Base-by-base conservation (phyloP, 2,888 invertebrate genomes). In the Chirona hameri region DNA sequence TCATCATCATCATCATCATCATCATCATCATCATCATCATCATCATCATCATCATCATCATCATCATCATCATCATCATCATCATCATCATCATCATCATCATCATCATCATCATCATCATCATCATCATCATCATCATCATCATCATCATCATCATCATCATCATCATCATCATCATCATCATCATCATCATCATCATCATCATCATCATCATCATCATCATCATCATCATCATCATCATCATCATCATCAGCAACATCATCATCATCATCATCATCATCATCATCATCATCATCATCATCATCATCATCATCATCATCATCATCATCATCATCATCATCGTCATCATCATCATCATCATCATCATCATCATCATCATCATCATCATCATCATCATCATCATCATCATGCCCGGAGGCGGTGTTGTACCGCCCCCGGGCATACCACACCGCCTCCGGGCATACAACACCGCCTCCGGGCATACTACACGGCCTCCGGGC, bases 1-100 rank as follows among this genome's bases (percentile, higher is more conserved):
- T 65, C 65, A 65, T 65, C 65, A 65, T 65, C 65, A 65, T 65
- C 65, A 65, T 65, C 65, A 65, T 65, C 65, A 65, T 65, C 65
- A 65, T 65, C 65, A 65, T 65, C 65, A 65, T 65, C 65, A 65
- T 65, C 65, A n/a, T 65, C 65, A 65, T 65, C 65, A 65, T 65
- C 65, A 65, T 65, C 65, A n/a, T n/a, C 65, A 65, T n/a, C 65
- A 65, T 65, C 65, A 65, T 65, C 65, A 65, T 65, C 65, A 65
- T 65, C 65, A 65, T 65, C 65, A n/a, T 65, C 65, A 65, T 65
- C 65, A 65, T 65, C 65, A 65, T 65, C 21, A 65, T 18, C n/a
- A 21, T 18, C n/a, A 21, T 18, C n/a, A n/a, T n/a, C n/a, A n/a
- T n/a, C n/a, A n/a, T n/a, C n/a, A n/a, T n/a, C n/a, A n/a, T n/a